Percentiles rank a stretch among this genome's conserved stretches.
These are phyloP conservation scores for Podarcis raffonei DNA, from an alignment of 2,113 vertebrate species.

Conservation along the genomic window DNA sequence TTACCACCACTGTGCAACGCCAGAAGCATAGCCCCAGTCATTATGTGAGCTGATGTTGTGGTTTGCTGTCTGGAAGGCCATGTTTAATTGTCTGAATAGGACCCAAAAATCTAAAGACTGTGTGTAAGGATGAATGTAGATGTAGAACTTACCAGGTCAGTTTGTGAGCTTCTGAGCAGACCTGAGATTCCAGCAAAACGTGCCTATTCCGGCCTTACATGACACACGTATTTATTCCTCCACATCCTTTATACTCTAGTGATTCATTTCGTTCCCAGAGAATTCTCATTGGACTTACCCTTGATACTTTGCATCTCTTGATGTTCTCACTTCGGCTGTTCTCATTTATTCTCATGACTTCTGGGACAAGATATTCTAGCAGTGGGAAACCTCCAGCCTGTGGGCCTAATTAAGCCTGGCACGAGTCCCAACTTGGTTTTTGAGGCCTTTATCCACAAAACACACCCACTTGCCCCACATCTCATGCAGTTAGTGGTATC, in stretches of 20 bases:
- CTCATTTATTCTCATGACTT: neutral
- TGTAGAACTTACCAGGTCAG: neutral
- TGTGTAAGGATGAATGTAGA: neutral
- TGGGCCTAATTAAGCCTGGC: neutral
- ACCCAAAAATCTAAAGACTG: no score
- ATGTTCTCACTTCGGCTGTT: neutral
- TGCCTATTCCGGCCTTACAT: neutral
- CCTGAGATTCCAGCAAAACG: neutral
- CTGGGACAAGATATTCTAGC: neutral
- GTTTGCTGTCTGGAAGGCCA: no score
- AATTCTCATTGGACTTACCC: neutral
- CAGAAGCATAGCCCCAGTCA: no score
- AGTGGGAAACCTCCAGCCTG: neutral
- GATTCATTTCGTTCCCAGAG: neutral
- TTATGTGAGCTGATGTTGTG: no score
- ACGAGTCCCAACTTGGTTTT: neutral
- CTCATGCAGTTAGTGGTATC: no score
- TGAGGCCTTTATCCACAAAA: neutral
- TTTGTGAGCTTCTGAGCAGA: neutral
- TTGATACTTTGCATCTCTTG: neutral
- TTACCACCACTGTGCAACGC: no score
- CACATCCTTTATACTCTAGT: neutral
- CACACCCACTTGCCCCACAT: no score
- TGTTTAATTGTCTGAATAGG: neutral
- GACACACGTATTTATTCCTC: neutral